A percentile compares a stretch with the other conserved stretches of the same genome.
phyloP scores from a whole-genome alignment of 2,113 vertebrate species.

The Hiodon tergisus region DNA sequence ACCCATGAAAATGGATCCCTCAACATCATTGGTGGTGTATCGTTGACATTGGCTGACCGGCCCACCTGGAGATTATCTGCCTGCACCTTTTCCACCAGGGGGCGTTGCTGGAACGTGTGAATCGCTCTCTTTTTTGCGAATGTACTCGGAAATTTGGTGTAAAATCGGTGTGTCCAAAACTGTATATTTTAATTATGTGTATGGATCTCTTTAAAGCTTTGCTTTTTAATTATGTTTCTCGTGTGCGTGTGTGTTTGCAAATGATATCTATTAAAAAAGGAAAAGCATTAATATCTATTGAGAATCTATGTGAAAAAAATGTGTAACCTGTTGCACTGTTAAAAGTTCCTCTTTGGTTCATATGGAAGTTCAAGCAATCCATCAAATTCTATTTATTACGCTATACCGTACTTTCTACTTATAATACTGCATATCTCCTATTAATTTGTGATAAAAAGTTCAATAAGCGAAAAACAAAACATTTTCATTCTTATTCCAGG shows the following conservation, averaged over 20 bases:
- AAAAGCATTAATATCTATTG: not conserved
- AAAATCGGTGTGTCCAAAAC: constrained; percentile 16
- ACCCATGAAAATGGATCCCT: too few species aligned
- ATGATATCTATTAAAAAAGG: not conserved
- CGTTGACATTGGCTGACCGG: too few species aligned
- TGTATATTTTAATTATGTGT: not conserved
- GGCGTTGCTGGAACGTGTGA: not conserved
- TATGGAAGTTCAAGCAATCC: not conserved
- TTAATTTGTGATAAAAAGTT: too few species aligned
- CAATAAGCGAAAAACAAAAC: too few species aligned
- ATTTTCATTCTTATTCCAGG: too few species aligned
- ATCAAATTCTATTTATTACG: not conserved
- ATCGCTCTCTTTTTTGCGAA: not conserved
- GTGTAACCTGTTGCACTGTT: too few species aligned
- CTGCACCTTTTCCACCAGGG: too few species aligned
- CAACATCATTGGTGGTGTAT: too few species aligned
- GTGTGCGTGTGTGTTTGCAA: constrained; percentile 13
- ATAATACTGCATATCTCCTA: too few species aligned
- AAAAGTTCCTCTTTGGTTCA: not conserved
- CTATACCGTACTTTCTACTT: too few species aligned
- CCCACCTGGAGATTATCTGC: too few species aligned
- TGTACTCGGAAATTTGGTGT: not conserved
- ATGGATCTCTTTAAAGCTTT: constrained; percentile 10
- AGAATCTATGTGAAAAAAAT: not conserved
- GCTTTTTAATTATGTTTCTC: constrained; percentile 5